Base-by-base conservation (phyloP, 1,140 invertebrate genomes). In the Eumaeus atala region DNA sequence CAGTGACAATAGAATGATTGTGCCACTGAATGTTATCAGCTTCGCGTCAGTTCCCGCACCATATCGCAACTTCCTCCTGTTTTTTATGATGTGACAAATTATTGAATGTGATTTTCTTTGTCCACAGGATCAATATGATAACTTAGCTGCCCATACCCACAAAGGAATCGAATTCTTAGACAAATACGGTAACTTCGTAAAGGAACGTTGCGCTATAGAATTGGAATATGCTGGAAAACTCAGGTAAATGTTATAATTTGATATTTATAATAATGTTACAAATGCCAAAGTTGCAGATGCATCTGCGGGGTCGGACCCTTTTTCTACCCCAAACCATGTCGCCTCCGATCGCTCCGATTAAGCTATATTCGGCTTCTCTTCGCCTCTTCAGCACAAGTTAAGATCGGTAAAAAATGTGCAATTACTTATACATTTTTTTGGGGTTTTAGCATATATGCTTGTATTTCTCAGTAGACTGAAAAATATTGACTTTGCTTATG, bases 151-250 rank as follows among this genome's bases (percentile, higher is more conserved):
- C 66, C 97, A 99, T 88, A 98, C 98, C 68, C 93, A 97, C 82
- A 98, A 97, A 90, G 97, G 98, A 74, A 98, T 99, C 72, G 97
- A 99, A 68, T 98, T 98, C 89, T 91, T 98, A 82, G 98, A 99
- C 82, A 93, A 92, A 88, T 98, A 95, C 91, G 95, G 95, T 60
- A 94, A 96, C 83, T 99, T 98, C 77, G 92, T 98, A 50, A 93
- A 96, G 64, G 97, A 99, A 77, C 89, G 97, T 74, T 96, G 96
- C 83, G 89, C 91, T 55, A 98, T 99, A 88, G 98, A 99, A 90
- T 91, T 93, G 72, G 97, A 99, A 90, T 99, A 99, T 90, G 97
- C 98, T 61, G 90, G 90, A 53, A 98, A 97, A 90, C 91, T 99
- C 62, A 97, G 96, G 97, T 98, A 65, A 72, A 51, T 42, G 10